These are phyloP conservation scores for Cataglyphis altisquamis DNA, from an alignment of 2,888 invertebrate species.

Conservation along the genomic window DNA sequence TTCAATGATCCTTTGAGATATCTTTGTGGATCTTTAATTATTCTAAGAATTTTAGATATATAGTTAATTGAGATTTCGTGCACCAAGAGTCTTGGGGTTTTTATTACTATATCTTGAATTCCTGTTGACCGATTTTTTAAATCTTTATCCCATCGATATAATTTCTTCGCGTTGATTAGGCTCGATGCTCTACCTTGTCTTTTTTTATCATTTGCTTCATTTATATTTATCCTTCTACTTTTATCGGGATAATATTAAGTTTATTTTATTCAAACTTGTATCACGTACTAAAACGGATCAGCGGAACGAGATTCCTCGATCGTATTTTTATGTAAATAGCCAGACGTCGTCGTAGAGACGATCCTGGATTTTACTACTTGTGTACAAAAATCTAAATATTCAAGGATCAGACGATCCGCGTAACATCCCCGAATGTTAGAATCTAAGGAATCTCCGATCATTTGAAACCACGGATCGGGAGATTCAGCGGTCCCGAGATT, in stretches of 20 bases:
- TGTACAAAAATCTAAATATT: conserved; percentile 48
- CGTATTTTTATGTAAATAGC: conserved; percentile 48
- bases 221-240: background rate
- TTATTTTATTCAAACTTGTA: background rate
- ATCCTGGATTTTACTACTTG: conserved; percentile 42
- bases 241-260: background rate
- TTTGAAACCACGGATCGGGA: conserved; percentile 21
- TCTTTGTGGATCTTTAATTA: background rate
- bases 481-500: conserved; percentile 14
- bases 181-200: background rate
- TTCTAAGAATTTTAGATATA: background rate
- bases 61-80: background rate
- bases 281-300: conserved; percentile 14
- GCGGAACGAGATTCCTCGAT: conserved; percentile 57
- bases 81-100: background rate
- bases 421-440: conserved; percentile 21
- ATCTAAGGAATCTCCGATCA: conserved; percentile 12
- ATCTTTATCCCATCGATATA: background rate
- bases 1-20: conserved; percentile 3
- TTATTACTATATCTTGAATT: background rate
- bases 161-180: background rate
- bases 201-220: background rate
- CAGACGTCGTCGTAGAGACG: conserved; percentile 29
- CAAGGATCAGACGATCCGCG: conserved; percentile 45
- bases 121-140: background rate